phyloP scores from a whole-genome alignment of 1,140 invertebrate species.

The fruit fly (Drosophila melanogaster) region DNA sequence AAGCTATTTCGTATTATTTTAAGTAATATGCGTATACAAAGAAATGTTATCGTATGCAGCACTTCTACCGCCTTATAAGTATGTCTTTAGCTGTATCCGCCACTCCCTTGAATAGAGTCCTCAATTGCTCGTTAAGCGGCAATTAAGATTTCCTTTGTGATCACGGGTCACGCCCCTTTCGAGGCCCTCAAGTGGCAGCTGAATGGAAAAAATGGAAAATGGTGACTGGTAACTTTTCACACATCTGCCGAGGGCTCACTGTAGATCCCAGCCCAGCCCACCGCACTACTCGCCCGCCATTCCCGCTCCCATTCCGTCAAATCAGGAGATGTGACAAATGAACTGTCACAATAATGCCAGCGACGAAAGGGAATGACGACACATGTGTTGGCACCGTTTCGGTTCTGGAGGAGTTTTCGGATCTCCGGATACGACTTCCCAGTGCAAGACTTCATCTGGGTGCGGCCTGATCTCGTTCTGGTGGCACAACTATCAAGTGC shows the following conservation, averaged over 20 bases:
- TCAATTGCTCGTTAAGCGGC: slow-evolving; percentile 18
- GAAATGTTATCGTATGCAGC: too few species aligned
- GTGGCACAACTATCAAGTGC: slow-evolving; percentile 50
- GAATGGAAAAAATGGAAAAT: slow-evolving; percentile 36
- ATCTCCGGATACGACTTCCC: slow-evolving; percentile 15
- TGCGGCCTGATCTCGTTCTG: slow-evolving; percentile 36
- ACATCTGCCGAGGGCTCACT: slow-evolving; percentile 39
- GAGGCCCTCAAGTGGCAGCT: slow-evolving; percentile 28
- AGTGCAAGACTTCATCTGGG: slow-evolving; percentile 23
- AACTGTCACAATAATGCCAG: slow-evolving; percentile 76
- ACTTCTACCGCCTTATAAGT: too few species aligned
- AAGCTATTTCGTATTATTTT: too few species aligned
- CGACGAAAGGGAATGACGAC: slow-evolving; percentile 59
- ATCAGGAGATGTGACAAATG: slow-evolving; percentile 76
- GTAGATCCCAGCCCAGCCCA: slow-evolving; percentile 10
- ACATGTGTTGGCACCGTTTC: slow-evolving; percentile 28
- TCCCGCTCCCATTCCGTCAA: slow-evolving; percentile 48
- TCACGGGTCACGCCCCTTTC: slow-evolving; percentile 22
- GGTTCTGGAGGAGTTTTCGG: slow-evolving; percentile 12
- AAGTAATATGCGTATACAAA: too few species aligned
- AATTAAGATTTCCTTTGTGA: slow-evolving; percentile 55
- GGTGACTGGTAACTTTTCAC: slow-evolving; percentile 48
- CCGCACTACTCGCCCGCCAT: neutral
- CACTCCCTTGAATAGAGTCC: neutral
- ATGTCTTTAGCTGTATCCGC: neutral